Base-by-base conservation (phyloP, 2,113 vertebrate genomes). In the Pipa parva region DNA sequence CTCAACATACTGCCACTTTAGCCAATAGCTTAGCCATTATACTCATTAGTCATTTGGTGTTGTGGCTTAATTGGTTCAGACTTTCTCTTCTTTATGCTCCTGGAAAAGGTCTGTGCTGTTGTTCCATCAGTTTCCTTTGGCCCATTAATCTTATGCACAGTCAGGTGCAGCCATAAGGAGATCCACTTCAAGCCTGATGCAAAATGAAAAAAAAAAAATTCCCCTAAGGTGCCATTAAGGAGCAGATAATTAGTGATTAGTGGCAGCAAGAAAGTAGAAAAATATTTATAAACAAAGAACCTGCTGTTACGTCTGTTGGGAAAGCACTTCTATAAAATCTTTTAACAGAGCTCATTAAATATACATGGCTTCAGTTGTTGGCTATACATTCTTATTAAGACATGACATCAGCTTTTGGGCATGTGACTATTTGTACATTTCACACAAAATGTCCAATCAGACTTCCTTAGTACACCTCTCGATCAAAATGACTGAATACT, bases 281-380 rank as follows among this genome's bases (percentile, higher is more conserved):
- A 70, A 70, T 70, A 70, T 70, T 61, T 70, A 61, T 70, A 70
- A 70, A 70, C 66, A 70, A 54, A 61, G 66, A 70, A 70, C 49
- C 66, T 70, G 66, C 66, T 70, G 66, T 55, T 61, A 61, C 66
- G 58, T 70, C 66, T 70, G 66, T 70, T 61, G 66, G 66, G 66
- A 70, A 70, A 70, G 66, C 66, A 60, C 59, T 70, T 61, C 46
- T 61, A 70, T 61, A 60, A 61, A 70, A 60, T 70, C 57, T 70
- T 70, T 70, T 70, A 70, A 70, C 66, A 61, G 66, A 60, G 58
- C 58, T 70, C 66, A 70, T 70, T 70, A 70, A 70, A 70, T 54
- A 70, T 70, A 61, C 57, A 70, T 70, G 58, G 66, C 58, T 54
- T 33, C 66, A 70, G 60, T 70, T 70, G 66, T 52, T 70, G 57